phyloP scores from a whole-genome alignment of 2,113 vertebrate genomes.

The Hoplias malabaricus region DNA sequence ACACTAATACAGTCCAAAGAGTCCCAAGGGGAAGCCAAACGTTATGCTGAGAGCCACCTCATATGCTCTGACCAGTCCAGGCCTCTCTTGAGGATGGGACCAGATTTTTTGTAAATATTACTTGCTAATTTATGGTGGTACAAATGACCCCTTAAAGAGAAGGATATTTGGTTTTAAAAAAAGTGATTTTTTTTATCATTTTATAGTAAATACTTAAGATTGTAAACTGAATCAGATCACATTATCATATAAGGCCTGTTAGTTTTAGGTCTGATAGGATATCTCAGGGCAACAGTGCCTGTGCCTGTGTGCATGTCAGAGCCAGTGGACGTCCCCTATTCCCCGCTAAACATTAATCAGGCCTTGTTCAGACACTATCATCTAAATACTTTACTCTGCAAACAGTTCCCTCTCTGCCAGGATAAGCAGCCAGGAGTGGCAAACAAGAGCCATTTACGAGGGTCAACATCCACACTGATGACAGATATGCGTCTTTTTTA shows the following conservation, averaged over 20 bases:
- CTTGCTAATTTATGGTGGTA: no score
- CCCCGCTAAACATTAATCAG: slow-evolving; percentile 19
- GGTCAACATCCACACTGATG: slow-evolving; percentile 24
- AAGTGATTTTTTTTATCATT: background rate
- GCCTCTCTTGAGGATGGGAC: no score
- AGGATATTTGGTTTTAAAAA: no score
- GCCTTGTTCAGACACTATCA: background rate
- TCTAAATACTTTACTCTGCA: background rate
- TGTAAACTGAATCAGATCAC: background rate
- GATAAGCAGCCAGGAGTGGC: slow-evolving; percentile 23
- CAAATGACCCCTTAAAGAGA: no score
- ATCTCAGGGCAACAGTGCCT: background rate
- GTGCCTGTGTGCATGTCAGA: slow-evolving; percentile 7
- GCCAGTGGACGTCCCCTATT: background rate
- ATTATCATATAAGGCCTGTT: background rate
- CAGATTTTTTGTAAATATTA: no score
- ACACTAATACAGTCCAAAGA: no score
- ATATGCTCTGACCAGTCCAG: no score
- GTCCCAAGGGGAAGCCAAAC: no score
- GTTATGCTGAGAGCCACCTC: no score
- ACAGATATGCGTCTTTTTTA: background rate
- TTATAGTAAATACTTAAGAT: background rate
- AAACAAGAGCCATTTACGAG: slow-evolving; percentile 23
- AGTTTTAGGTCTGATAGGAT: background rate
- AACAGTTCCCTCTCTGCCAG: slow-evolving; percentile 9